Evolutionary conservation across 2,113 vertebrate genomes (phyloP).

Genomic region (Thamnophis sirtalis): DNA sequence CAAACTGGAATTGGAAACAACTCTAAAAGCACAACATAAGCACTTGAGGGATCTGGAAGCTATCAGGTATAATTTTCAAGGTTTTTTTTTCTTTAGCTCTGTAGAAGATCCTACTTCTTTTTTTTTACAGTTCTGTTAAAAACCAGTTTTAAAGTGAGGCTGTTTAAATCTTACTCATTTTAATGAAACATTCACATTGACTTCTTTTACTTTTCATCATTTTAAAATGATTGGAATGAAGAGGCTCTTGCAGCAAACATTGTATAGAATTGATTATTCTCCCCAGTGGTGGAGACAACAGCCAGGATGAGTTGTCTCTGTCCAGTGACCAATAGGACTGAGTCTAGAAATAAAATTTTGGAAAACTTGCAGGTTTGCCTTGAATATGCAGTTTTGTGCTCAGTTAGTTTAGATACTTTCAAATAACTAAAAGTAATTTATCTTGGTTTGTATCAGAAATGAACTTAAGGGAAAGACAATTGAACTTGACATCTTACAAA

Average conservation of each 20-base stretch:
- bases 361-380: not conserved
- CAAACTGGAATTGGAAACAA: slow-evolving; percentile 86
- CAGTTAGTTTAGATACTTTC: not conserved
- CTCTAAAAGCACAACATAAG: slow-evolving; percentile 85
- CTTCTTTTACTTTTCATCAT: not conserved
- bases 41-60: slow-evolving; percentile 87
- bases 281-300: no score
- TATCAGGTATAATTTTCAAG: slow-evolving; percentile 74
- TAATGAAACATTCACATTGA: not conserved
- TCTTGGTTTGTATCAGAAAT: slow-evolving; percentile 63
- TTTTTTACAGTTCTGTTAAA: not conserved
- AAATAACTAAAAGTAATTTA: slow-evolving; percentile 12
- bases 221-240: not conserved
- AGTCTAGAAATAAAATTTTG: not conserved
- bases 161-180: not conserved
- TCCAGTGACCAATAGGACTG: no score
- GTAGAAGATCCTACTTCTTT: not conserved
- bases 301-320: no score
- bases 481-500: slow-evolving; percentile 79
- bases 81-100: not conserved
- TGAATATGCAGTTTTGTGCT: not conserved
- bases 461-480: slow-evolving; percentile 83
- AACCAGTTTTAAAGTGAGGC: not conserved
- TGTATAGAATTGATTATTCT: not conserved
- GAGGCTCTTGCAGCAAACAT: not conserved